Evolutionary conservation across 1,140 invertebrate genomes (phyloP), one percentile per base, ranked within the genome.

Genomic region (Tetragnatha versicolor): DNA sequence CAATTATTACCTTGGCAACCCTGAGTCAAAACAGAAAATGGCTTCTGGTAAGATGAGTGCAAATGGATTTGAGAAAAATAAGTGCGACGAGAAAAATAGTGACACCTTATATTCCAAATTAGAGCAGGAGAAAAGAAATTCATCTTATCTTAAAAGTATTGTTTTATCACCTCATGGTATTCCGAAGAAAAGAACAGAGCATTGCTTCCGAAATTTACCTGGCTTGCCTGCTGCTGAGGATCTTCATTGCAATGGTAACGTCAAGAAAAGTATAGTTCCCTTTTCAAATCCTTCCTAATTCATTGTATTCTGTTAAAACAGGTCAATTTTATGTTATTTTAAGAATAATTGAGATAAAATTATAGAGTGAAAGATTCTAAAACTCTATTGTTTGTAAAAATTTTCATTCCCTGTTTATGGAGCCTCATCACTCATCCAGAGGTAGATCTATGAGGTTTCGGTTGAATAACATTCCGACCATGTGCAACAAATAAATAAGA

Each of bases 191-290:
- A 78, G 82, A 82, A 83, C 85, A 29, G 82, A 80, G 37, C 69
- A 82, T 53, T 80, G 81, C 55, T 84, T 82, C 81, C 81, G 84
- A 47, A 86, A 86, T 84, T 82, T 86, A 45, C 85, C 85, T 60
- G 85, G 85, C 70, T 82, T 84, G 58, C 83, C 84, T 42, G 60
- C 73, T 47, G n/a, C 73, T 33, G 73, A 77, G 66, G 73, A 77
- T 53, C 72, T 49, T 27, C 60, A 66, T 20, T 37, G 61, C 61
- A 77, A 77, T 61, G 73, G 73, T 77, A 77, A 77, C 58, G 73
- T 77, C 73, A 77, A 60, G 35, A 42, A 47, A 65, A 20, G 60
- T 77, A 77, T 77, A 77, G 73, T 77, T 66, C 73, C 33, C 12
- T n/a, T 37, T 25, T n/a, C 61, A 45, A 42, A 65, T 42, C n/a